Evolutionary conservation across 2,113 vertebrate genomes (phyloP), one percentile per base, ranked within the genome.

Genomic region (Gallinago paraguaiae): DNA sequence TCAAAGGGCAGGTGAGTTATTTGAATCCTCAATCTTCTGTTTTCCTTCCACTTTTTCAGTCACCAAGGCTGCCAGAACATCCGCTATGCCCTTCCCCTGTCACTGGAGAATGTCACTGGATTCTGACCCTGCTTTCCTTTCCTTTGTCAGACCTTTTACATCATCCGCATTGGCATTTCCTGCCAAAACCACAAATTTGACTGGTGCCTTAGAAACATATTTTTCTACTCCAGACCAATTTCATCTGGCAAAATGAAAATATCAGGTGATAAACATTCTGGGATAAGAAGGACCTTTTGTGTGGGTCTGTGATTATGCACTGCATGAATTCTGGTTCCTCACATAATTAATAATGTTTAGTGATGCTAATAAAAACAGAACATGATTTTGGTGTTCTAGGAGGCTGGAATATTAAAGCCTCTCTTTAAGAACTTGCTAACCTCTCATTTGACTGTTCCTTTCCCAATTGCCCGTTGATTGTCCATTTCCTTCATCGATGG

Each of bases 1-100:
- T 61, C 54, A 68, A 91, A 87, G n/a, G 78, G 25, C 2, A 1
- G 8, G 22, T 0, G 0, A 82, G 15, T 75, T 45, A 48, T 43
- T 37, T 78, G 25, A 64, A 23, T 35, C 6, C 16, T n/a, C 74
- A 51, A 57, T 71, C 13, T 68, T 79, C 50, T 33, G 24, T 51
- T 87, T 92, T 51, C 45, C 39, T 90, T 70, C 39, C 48, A 65
- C 27, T 61, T 82, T 39, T 56, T 56, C 71, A 69, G 67, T 10
- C 23, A 72, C 24, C 35, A 56, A 43, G 53, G 35, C 48, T 82
- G 81, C 30, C 78, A 53, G 25, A 94, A 45, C 35, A 64, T 35
- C 65, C 5, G 0, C 33, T 23, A 3, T 59, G 46, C n/a, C 50
- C 27, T 77, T 68, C n/a, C 11, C 46, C 70, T 54, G 13, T 39